A percentile compares a stretch with the other conserved stretches of the same genome.
These are phyloP conservation scores for Mormyrus lacerda DNA, from an alignment of 2,113 vertebrate species.

Conservation along the genomic window DNA sequence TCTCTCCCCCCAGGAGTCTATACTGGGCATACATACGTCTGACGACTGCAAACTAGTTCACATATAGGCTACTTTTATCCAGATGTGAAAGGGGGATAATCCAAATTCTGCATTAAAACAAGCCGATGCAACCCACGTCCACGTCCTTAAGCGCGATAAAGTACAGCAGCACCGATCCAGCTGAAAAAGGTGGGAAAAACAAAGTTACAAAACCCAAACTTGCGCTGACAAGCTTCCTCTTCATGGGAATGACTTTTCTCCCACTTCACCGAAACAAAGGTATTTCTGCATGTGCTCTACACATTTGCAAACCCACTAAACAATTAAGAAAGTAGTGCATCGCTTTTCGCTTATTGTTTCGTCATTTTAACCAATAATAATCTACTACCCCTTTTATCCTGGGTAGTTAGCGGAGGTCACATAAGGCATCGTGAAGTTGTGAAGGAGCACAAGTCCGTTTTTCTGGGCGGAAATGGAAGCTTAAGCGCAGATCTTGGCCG, in stretches of 20 bases:
- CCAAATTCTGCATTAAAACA: slow-evolving; percentile 16
- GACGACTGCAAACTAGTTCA: background rate
- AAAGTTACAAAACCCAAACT: slow-evolving; percentile 38
- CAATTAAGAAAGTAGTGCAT: background rate
- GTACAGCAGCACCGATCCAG: slow-evolving; percentile 30
- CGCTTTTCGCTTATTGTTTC: background rate
- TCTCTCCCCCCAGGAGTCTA: background rate
- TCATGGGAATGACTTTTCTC: slow-evolving; percentile 2
- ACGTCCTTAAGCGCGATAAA: slow-evolving; percentile 31
- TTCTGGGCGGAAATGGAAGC: slow-evolving; percentile 30
- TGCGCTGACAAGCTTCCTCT: slow-evolving; percentile 25
- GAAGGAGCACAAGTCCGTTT: slow-evolving; percentile 16
- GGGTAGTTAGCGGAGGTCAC: background rate
- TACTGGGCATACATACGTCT: background rate
- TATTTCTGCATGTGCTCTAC: background rate
- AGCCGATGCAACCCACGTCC: slow-evolving; percentile 28
- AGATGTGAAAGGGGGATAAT: slow-evolving; percentile 18
- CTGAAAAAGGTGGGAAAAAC: slow-evolving; percentile 20
- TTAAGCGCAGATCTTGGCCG: slow-evolving; percentile 13
- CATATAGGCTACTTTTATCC: slow-evolving; percentile 13
- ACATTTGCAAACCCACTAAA: background rate
- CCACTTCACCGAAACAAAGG: slow-evolving; percentile 17
- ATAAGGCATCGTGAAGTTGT: background rate
- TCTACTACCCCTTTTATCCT: background rate
- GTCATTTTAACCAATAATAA: background rate